Conservation (phyloP, 2,888 invertebrate species). For the Cheilosia vernalis region DNA sequence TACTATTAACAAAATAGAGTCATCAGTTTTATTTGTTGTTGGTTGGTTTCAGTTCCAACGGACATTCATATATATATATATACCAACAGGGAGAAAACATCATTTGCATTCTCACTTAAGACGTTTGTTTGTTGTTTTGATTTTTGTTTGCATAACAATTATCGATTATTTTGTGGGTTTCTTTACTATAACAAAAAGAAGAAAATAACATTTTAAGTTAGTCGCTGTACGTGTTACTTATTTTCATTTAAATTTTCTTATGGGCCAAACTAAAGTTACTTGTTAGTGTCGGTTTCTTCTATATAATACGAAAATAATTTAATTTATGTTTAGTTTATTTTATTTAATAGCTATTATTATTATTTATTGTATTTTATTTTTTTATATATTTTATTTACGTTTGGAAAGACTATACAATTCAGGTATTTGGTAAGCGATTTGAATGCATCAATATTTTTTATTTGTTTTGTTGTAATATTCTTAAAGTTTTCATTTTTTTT, state of each 20-base stretch:
- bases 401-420: conserved; percentile 81
- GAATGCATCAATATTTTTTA: conserved; percentile 71
- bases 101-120: conserved; percentile 51
- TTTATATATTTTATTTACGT: conserved; percentile 70
- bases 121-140: conserved; percentile 49
- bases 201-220: conserved; percentile 49
- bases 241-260: conserved; percentile 19
- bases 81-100: conserved; percentile 35
- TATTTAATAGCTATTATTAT: conserved; percentile 65
- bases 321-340: conserved; percentile 54
- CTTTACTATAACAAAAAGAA: conserved; percentile 11
- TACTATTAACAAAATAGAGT: conserved; percentile 41
- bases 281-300: conserved; percentile 49
- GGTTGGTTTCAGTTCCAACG: conserved; percentile 25
- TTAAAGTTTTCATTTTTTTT: conserved; percentile 38
- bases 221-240: conserved; percentile 46
- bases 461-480: conserved; percentile 59
- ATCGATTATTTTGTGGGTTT: conserved; percentile 20
- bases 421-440: conserved; percentile 82
- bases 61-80: conserved; percentile 11
- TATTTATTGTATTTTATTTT: conserved; percentile 67
- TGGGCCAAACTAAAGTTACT: conserved; percentile 51
- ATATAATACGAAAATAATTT: conserved; percentile 73
- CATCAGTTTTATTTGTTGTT: conserved; percentile 28
- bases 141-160: conserved; percentile 29